Percentiles rank a stretch among this genome's conserved stretches.
Evolutionary conservation across 2,888 invertebrate species (phyloP).

Genomic region (Sarcophaga subvicina): DNA sequence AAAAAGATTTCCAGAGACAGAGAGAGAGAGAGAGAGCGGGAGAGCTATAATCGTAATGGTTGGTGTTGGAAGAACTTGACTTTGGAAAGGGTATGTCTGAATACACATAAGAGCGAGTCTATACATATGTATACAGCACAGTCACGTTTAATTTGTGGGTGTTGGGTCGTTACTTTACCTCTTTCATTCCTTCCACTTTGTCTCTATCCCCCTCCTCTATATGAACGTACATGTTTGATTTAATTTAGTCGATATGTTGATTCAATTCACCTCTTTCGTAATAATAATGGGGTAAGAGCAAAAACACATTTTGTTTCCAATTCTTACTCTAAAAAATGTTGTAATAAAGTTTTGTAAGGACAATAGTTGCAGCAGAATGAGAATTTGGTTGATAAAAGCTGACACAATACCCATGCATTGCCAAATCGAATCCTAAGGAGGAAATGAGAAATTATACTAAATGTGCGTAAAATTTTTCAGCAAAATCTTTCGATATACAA

Average conservation of each 20-base stretch:
- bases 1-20: neutral
- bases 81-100: neutral
- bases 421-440: too few species aligned
- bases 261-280: slow-evolving; percentile 55
- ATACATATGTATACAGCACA: neutral
- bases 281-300: neutral
- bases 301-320: neutral
- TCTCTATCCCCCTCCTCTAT: neutral
- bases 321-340: neutral
- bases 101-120: neutral
- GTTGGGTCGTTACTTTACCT: slow-evolving; percentile 1
- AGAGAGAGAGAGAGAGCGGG: neutral
- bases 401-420: too few species aligned
- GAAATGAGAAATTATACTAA: too few species aligned
- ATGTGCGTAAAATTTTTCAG: too few species aligned
- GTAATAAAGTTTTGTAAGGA: too few species aligned
- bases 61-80: neutral
- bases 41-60: slow-evolving; percentile 15
- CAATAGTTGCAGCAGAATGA: too few species aligned
- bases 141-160: slow-evolving; percentile 51
- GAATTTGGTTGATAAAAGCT: too few species aligned
- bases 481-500: too few species aligned
- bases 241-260: slow-evolving; percentile 33
- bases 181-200: neutral
- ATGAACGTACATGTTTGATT: slow-evolving; percentile 6